Percentiles rank a stretch among this genome's conserved stretches.
Evolutionary conservation across 2,113 vertebrate species (phyloP).

Genomic region (Ifrita kowaldi): DNA sequence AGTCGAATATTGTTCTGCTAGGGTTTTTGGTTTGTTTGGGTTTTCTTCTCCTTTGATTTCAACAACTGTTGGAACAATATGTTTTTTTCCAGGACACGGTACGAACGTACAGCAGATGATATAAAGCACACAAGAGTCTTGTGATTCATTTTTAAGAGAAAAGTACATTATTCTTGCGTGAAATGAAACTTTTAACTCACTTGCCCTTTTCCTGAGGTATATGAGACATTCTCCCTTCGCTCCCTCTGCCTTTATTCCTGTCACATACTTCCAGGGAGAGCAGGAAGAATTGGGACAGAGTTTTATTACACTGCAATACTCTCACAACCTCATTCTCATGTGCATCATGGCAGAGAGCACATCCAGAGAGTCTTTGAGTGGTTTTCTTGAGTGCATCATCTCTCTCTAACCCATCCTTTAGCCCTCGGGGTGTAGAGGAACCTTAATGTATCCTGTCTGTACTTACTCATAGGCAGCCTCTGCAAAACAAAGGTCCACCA

Average conservation of each 20-base stretch:
- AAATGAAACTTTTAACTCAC: background rate
- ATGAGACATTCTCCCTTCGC: background rate
- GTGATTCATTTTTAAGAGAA: background rate
- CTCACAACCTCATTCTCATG: background rate
- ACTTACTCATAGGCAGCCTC: background rate
- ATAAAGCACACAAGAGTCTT: background rate
- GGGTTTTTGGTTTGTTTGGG: background rate
- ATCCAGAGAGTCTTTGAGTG: background rate
- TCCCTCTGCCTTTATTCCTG: background rate
- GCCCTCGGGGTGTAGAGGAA: fast-evolving
- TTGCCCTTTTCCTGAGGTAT: background rate
- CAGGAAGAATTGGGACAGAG: background rate
- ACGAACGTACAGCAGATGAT: background rate
- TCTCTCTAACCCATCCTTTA: background rate
- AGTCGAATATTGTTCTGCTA: background rate
- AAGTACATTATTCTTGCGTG: background rate
- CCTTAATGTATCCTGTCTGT: background rate
- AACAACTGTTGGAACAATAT: background rate
- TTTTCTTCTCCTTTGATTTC: background rate
- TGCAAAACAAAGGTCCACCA: background rate
- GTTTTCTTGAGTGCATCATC: background rate
- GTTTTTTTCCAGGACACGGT: background rate
- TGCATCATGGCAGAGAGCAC: background rate
- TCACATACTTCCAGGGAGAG: background rate
- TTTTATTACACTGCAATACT: background rate